A percentile compares a stretch with the other conserved stretches of the same genome.
Conservation (phyloP, 1,140 invertebrate species). For the Caenorhabditis elegans region WBcel235 BX284605.5:10315001-10315500, state of each 20-base stretch:
- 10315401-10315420: neutral
- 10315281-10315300: no score
- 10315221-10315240: neutral
- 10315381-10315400: conserved; percentile 11
- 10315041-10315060: conserved; percentile 41
- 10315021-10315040: conserved; percentile 22
- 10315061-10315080: conserved; percentile 43
- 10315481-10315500: conserved; percentile 17
- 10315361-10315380: neutral
- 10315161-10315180: conserved; percentile 34
- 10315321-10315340: neutral
- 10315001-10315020: conserved; percentile 29
- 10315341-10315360: no score
- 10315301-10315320: no score
- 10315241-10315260: no score
- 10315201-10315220: neutral
- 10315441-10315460: neutral
- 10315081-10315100: conserved; percentile 34
- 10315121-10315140: conserved; percentile 41
- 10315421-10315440: neutral
- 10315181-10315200: conserved; percentile 34
- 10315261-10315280: no score
- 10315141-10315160: neutral
- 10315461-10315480: neutral
- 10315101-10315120: conserved; percentile 43